These are phyloP conservation scores for Eilema sororculum DNA, from an alignment of 2,888 invertebrate genomes.

Conservation along the genomic window DNA sequence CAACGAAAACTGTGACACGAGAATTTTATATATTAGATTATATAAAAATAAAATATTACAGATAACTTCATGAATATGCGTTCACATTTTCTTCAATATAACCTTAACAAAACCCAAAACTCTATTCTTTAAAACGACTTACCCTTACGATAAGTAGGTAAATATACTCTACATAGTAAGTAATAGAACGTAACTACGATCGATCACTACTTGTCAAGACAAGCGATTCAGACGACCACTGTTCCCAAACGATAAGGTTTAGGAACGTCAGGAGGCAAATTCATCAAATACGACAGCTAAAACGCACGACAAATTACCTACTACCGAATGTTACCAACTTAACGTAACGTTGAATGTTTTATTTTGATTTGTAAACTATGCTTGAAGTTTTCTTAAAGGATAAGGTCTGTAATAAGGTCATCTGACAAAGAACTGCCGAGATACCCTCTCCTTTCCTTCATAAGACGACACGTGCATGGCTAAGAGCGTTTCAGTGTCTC, in stretches of 20 bases:
- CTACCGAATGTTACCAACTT: not conserved
- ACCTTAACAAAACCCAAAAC: not conserved
- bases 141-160: not conserved
- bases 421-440: too few species aligned
- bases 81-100: not conserved
- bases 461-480: too few species aligned
- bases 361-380: too few species aligned
- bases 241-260: conserved; percentile 17
- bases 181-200: conserved; percentile 13
- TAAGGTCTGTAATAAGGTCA: too few species aligned
- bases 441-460: too few species aligned
- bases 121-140: not conserved
- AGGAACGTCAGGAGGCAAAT: conserved; percentile 11
- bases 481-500: too few species aligned
- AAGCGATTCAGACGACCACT: conserved; percentile 7
- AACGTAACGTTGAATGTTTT: not conserved
- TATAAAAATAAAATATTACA: too few species aligned
- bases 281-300: conserved; percentile 9
- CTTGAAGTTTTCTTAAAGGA: too few species aligned
- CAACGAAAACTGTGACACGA: too few species aligned
- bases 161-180: conserved; percentile 14
- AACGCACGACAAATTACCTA: conserved; percentile 16
- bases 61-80: not conserved
- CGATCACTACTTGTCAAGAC: conserved; percentile 23
- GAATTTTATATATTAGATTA: too few species aligned